Conservation (phyloP, 2,113 vertebrate species). For the Oceanites oceanicus region DNA sequence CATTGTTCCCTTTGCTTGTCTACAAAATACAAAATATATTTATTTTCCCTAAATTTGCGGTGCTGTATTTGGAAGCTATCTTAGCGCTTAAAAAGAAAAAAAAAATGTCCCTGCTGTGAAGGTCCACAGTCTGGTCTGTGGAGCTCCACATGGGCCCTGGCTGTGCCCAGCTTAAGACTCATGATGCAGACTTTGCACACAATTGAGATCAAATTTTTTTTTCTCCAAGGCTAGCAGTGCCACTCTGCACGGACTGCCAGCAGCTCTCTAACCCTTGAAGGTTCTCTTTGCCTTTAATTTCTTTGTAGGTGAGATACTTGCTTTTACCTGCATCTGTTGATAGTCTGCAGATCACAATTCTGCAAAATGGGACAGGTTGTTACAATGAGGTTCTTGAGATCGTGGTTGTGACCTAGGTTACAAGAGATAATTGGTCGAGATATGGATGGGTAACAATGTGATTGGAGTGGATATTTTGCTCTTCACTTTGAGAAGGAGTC, state of each 20-base stretch:
- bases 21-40: background rate
- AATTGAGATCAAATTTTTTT: background rate
- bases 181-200: background rate
- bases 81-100: background rate
- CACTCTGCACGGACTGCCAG: background rate
- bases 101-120: background rate
- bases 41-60: background rate
- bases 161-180: background rate
- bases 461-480: background rate
- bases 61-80: background rate
- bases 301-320: background rate
- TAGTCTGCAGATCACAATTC: background rate
- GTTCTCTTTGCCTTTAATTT: background rate
- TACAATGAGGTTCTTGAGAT: background rate
- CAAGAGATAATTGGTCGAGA: background rate
- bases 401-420: background rate
- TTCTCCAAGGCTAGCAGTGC: background rate
- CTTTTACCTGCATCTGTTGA: background rate
- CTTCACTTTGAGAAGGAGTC: background rate
- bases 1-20: background rate
- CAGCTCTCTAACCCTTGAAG: background rate
- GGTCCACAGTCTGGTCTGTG: background rate
- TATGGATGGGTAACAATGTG: background rate
- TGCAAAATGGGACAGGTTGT: background rate
- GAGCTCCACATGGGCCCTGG: background rate